Evolutionary conservation across 2,113 vertebrate species (phyloP), one percentile per base, ranked within the genome.

Genomic region (Xiphophorus couchianus): DNA sequence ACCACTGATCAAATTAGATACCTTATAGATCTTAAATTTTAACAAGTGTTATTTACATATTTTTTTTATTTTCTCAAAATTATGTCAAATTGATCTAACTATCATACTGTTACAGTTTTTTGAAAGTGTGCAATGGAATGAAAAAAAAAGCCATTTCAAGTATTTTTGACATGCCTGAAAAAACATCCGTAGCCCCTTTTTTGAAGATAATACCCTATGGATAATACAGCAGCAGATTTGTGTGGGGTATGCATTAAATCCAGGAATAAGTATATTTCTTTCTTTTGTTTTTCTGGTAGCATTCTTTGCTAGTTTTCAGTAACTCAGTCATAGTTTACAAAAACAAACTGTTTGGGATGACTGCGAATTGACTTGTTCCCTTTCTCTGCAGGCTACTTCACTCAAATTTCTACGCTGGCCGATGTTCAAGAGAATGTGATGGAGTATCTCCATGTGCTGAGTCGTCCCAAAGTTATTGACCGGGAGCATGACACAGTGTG

Each of bases 371-470:
- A 25, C 17, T n/a, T 77, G 22, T 35, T 67, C 48, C 69, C 44
- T 64, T 62, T 25, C 11, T 71, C 64, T 7, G 69, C 92, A 99
- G 98, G 98, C 2, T 99, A 98, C 90, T 99, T 99, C 73, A 98
- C 98, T 65, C 97, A 99, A 89, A 99, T 99, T 82, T 99, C 97
- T 62, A 99, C 98, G 0, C 77, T 99, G 92, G 98, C 98, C 35
- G 98, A 99, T 2, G 97, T 99, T 68, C 98, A 99, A 72, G 98
- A 99, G 90, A 99, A 99, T 0, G 97, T 99, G 81, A 99, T 99
- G 97, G 97, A 99, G 85, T 99, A 99, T 81, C 96, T 99, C 14
- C 98, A 99, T 0, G 98, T 99, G 29, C 96, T 99, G 67, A 99
- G 98, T 90, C 93, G 98, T 10, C 97, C 98, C 19, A 99, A 99